A percentile compares a stretch with the other conserved stretches of the same genome.
Conservation (phyloP, 2,113 vertebrate species). For the Gallinago undulata region DNA sequence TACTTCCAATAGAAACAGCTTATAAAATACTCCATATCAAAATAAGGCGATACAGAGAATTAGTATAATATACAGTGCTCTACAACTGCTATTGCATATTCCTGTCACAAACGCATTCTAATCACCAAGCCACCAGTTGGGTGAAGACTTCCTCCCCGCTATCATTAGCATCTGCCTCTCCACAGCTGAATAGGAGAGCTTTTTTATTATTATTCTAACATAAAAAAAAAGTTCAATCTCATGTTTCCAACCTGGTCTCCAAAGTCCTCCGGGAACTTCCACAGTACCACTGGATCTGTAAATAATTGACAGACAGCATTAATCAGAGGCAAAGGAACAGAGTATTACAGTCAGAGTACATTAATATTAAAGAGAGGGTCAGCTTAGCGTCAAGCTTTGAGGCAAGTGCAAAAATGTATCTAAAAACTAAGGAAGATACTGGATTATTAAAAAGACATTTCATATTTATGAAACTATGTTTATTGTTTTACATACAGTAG, state of each 20-base stretch:
- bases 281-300: constrained; percentile 98
- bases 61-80: neutral
- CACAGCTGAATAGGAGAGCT: constrained; percentile 64
- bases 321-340: constrained; percentile 88
- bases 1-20: neutral
- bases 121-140: constrained; percentile 81
- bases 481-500: neutral
- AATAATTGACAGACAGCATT: constrained; percentile 97
- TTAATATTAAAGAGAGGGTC: constrained; percentile 70
- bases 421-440: constrained; percentile 42
- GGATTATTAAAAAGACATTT: constrained; percentile 57
- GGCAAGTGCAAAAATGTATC: constrained; percentile 70
- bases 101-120: constrained; percentile 81
- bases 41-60: neutral
- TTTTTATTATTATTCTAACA: constrained; percentile 65
- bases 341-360: constrained; percentile 71
- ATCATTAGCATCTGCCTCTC: constrained; percentile 83
- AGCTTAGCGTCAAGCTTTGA: constrained; percentile 74
- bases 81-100: constrained; percentile 65
- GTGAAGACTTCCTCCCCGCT: constrained; percentile 80
- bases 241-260: constrained; percentile 97
- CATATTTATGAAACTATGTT: constrained; percentile 36
- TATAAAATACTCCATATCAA: neutral
- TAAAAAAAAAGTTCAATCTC: constrained; percentile 78
- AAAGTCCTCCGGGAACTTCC: constrained; percentile 99